phyloP scores from a whole-genome alignment of 2,113 vertebrate genomes.

The Mungos mungo region DNA sequence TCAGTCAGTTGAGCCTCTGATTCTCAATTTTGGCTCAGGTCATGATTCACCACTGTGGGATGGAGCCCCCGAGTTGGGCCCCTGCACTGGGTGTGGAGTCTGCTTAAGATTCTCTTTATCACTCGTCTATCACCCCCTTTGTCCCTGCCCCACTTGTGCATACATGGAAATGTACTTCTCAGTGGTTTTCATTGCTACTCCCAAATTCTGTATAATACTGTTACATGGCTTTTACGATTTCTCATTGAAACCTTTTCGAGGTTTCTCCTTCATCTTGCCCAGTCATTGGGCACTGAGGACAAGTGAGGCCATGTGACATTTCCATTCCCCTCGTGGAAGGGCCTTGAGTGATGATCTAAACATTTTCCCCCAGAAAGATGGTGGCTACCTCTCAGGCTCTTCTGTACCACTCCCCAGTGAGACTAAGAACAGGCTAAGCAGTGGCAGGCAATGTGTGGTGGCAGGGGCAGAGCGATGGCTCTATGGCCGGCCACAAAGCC shows the following conservation, averaged over 20 bases:
- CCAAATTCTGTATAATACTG: background rate
- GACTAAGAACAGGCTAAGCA: background rate
- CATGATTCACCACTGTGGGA: no score
- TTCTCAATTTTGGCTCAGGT: no score
- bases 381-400: background rate
- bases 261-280: background rate
- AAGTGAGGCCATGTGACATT: background rate
- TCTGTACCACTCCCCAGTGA: no score
- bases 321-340: background rate
- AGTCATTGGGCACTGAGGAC: background rate
- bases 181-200: background rate
- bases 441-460: background rate
- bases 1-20: no score
- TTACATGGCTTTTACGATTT: background rate
- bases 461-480: background rate
- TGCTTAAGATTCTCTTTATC: no score
- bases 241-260: background rate
- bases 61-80: no score
- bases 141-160: no score
- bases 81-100: no score
- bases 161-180: background rate
- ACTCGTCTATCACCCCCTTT: no score
- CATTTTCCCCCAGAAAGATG: no score
- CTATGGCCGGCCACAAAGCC: no score
- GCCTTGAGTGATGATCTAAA: background rate